Evolutionary conservation across 1,140 invertebrate genomes (phyloP).

Genomic region (Forficula auricularia): DNA sequence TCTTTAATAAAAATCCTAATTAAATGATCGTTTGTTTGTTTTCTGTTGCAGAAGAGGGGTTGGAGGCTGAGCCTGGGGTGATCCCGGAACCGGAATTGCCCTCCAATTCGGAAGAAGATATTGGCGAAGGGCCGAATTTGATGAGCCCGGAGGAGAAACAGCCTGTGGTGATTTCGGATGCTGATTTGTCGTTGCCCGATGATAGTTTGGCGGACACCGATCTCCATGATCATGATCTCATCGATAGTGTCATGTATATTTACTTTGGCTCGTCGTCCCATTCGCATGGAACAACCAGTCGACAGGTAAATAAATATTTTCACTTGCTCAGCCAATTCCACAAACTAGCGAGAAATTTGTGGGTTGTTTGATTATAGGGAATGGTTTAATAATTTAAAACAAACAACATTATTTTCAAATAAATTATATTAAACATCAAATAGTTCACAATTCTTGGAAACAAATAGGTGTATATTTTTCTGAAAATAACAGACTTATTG

Average conservation of each 20-base stretch:
- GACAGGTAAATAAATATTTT: conserved; percentile 23
- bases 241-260: conserved; percentile 37
- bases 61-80: conserved; percentile 6
- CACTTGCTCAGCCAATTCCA: too few relatives aligned
- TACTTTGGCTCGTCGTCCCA: conserved; percentile 29
- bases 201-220: conserved; percentile 16
- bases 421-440: too few relatives aligned
- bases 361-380: too few relatives aligned
- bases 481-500: too few relatives aligned
- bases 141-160: background rate
- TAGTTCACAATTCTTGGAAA: too few relatives aligned
- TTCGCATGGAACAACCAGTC: conserved; percentile 20
- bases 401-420: too few relatives aligned
- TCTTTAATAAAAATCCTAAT: too few relatives aligned
- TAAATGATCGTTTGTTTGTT: too few relatives aligned
- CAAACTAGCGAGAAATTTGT: too few relatives aligned
- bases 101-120: background rate
- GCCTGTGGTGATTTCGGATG: background rate
- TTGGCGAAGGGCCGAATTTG: background rate
- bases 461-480: too few relatives aligned
- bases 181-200: conserved; percentile 1
- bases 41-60: too few relatives aligned
- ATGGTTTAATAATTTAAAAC: too few relatives aligned
- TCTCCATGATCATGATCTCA: conserved; percentile 31
- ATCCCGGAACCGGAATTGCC: conserved; percentile 5